Evolutionary conservation across 2,888 invertebrate species (phyloP).

Genomic region (Cremastobaeus sp.): DNA sequence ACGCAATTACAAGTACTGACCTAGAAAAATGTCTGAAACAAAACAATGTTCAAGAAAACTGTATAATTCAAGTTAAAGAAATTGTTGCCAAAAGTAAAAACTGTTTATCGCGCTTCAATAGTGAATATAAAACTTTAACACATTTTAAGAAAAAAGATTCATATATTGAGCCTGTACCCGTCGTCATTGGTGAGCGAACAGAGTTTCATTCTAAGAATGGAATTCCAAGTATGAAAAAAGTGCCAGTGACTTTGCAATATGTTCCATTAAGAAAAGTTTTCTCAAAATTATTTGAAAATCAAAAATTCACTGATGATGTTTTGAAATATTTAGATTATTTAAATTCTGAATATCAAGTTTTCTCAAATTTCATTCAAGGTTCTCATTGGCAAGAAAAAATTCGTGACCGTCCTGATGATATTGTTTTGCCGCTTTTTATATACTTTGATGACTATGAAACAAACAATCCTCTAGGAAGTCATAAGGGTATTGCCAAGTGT

Average conservation of each 20-base stretch:
- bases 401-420: background rate
- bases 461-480: slow-evolving; percentile 22
- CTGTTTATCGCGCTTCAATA: too few species aligned
- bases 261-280: slow-evolving; percentile 27
- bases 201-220: background rate
- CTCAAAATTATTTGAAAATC: background rate
- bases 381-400: slow-evolving; percentile 16
- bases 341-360: background rate
- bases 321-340: slow-evolving; percentile 17
- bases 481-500: slow-evolving; percentile 49
- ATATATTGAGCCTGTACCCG: too few species aligned
- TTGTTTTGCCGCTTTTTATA: slow-evolving; percentile 13
- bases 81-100: too few species aligned
- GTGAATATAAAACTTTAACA: too few species aligned
- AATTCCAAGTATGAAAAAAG: background rate
- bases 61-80: too few species aligned
- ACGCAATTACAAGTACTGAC: background rate
- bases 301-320: background rate
- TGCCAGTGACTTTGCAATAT: slow-evolving; percentile 30
- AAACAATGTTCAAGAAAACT: background rate
- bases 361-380: slow-evolving; percentile 34
- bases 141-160: too few species aligned
- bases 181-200: too few species aligned
- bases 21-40: background rate
- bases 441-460: background rate